These are phyloP conservation scores for Platorchestia sp. DNA, from an alignment of 1,140 invertebrate species.

Conservation along the genomic window DNA sequence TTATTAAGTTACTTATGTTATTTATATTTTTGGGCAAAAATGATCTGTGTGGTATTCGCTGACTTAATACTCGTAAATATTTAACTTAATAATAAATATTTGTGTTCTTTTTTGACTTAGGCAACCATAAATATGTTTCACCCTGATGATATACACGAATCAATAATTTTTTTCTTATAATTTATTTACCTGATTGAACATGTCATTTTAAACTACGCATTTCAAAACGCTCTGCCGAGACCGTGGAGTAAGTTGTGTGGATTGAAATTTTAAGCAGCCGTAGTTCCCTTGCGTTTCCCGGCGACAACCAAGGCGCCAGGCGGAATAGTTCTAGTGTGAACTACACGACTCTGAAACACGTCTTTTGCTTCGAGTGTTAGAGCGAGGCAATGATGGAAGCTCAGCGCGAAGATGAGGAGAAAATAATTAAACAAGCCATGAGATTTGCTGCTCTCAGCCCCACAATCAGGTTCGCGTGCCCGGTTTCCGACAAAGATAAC, in stretches of 20 bases:
- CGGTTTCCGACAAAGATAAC: not conserved
- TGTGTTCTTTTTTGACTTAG: not conserved
- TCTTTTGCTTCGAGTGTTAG: not conserved
- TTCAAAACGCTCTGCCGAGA: too few relatives aligned
- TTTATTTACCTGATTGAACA: too few relatives aligned
- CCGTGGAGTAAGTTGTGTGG: not conserved
- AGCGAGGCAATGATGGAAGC: not conserved
- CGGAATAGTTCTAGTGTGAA: not conserved
- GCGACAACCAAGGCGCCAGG: not conserved
- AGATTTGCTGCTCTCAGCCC: not conserved
- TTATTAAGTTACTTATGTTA: not conserved
- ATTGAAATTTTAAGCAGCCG: not conserved
- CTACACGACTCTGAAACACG: not conserved
- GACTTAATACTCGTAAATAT: too few relatives aligned
- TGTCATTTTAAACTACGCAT: too few relatives aligned
- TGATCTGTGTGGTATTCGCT: not conserved
- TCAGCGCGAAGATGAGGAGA: not conserved
- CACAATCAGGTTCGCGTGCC: not conserved
- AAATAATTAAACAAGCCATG: not conserved
- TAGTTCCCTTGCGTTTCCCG: not conserved
- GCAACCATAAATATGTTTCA: not conserved
- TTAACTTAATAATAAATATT: too few relatives aligned
- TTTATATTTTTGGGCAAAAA: not conserved
- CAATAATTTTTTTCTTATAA: too few relatives aligned
- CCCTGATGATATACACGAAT: not conserved